Base-by-base conservation (phyloP, 1,140 invertebrate species). In the Anagrus nilaparvatae region DNA sequence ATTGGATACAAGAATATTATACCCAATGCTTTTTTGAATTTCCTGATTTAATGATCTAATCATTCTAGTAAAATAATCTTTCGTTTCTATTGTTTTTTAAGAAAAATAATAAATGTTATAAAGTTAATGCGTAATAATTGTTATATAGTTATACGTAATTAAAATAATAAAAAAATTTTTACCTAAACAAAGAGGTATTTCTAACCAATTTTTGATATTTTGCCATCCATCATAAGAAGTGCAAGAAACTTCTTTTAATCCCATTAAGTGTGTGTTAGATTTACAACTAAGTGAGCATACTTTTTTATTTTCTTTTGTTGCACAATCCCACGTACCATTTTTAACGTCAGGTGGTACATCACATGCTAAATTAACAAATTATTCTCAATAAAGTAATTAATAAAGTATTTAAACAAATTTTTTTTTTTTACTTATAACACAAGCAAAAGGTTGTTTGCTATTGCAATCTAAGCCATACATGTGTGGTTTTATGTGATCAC, bases 131-230 rank as follows among this genome's bases (percentile, higher is more conserved):
- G 14, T 9, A 20, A 1, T 21, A 30, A 39, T 13, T 8, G 9
- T 33, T 10, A 37, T 34, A 40, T 39, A 34, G 7, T 1, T 13
- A 13, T 17, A 43, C 2, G 36, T 29, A 10, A 24, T 13, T 38
- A 28, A 5, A 40, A 25, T 21, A 16, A 2, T 20, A 4, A 36
- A 24, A 17, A 31, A 18, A 25, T 9, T 42, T 19, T 34, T 48
- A 48, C 51, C 41, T 21, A 58, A 36, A 46, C 57, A 59, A 37
- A 55, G 40, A 39, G 58, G 58, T 46, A 59, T 49, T 50, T 61
- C 56, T 39, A 59, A 44, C 52, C 49, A 52, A 43, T 53, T 50
- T 19, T 46, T 38, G 18, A 40, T 46, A 43, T 53, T 49, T 5
- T 41, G 43, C 54, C 56, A 58, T 6, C 52, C 49, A 28, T 19